Evolutionary conservation across 2,888 invertebrate genomes (phyloP).

Genomic region (Tricholauxania praeusta): DNA sequence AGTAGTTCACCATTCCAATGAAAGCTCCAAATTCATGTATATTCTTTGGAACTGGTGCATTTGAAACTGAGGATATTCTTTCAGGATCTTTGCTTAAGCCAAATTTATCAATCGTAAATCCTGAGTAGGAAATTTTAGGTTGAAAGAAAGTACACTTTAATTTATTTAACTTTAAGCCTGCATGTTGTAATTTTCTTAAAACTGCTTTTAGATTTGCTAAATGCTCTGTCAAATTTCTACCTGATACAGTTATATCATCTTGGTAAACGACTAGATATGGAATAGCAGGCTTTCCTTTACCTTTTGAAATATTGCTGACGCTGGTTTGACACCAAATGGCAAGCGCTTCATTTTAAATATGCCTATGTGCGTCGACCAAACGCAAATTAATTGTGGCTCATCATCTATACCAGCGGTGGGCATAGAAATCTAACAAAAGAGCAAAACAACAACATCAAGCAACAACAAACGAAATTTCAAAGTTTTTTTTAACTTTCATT

Average conservation of each 20-base stretch:
- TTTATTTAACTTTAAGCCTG: constrained; percentile 32
- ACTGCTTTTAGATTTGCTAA: constrained; percentile 19
- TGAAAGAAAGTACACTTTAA: constrained; percentile 31
- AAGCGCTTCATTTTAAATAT: constrained; percentile 26
- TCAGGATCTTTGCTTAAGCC: constrained; percentile 25
- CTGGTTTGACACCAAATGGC: no score
- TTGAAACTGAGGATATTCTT: constrained; percentile 33
- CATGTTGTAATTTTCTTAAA: no score
- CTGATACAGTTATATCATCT: constrained; percentile 26
- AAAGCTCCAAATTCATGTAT: no score
- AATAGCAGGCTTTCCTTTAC: no score
- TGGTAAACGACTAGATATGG: constrained; percentile 30
- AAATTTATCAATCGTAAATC: no score
- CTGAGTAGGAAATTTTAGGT: constrained; percentile 22
- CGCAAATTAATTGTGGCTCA: constrained; percentile 31
- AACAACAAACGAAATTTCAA: no score
- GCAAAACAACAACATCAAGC: no score
- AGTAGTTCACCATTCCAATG: constrained; percentile 35
- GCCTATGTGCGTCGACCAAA: constrained; percentile 32
- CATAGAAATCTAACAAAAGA: no score
- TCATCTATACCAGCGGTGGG: no score
- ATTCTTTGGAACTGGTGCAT: constrained; percentile 30
- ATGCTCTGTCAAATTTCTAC: constrained; percentile 21
- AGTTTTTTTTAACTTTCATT: no score
- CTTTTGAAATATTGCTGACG: no score